Evolutionary conservation across 2,888 invertebrate species (phyloP).

Genomic region (Pycnomerus fuliginosus): DNA sequence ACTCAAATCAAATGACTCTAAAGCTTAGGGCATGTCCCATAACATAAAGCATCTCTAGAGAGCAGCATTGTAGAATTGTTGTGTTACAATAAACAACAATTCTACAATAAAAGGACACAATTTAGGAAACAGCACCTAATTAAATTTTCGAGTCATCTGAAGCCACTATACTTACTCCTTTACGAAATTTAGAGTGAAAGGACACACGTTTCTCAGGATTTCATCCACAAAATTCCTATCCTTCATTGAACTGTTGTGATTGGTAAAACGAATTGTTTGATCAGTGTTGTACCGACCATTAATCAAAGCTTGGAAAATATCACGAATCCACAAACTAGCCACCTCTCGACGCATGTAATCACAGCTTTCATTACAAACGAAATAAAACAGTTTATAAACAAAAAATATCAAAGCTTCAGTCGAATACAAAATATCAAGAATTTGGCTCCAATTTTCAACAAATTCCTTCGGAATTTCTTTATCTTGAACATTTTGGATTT

Average conservation of each 20-base stretch:
- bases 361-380: slow-evolving; percentile 24
- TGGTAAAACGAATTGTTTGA: slow-evolving; percentile 15
- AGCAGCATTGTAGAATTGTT: too few relatives aligned
- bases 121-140: slow-evolving; percentile 9
- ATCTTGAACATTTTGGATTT: not conserved
- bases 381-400: slow-evolving; percentile 34
- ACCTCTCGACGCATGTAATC: slow-evolving; percentile 26
- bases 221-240: slow-evolving; percentile 5
- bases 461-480: slow-evolving; percentile 40
- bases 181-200: slow-evolving; percentile 13
- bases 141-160: slow-evolving; percentile 1
- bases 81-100: too few relatives aligned
- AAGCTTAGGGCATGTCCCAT: too few relatives aligned
- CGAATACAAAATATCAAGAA: slow-evolving; percentile 51
- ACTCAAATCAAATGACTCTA: too few relatives aligned
- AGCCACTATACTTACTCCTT: slow-evolving; percentile 7
- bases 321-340: slow-evolving; percentile 41
- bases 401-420: slow-evolving; percentile 56
- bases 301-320: slow-evolving; percentile 35
- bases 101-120: too few relatives aligned
- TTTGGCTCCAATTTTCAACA: slow-evolving; percentile 54
- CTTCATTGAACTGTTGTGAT: not conserved
- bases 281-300: too few relatives aligned
- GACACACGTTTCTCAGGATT: slow-evolving; percentile 5
- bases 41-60: too few relatives aligned